phyloP scores from a whole-genome alignment of 1,140 invertebrate species.

The Macrosteles quadrilineatus region DNA sequence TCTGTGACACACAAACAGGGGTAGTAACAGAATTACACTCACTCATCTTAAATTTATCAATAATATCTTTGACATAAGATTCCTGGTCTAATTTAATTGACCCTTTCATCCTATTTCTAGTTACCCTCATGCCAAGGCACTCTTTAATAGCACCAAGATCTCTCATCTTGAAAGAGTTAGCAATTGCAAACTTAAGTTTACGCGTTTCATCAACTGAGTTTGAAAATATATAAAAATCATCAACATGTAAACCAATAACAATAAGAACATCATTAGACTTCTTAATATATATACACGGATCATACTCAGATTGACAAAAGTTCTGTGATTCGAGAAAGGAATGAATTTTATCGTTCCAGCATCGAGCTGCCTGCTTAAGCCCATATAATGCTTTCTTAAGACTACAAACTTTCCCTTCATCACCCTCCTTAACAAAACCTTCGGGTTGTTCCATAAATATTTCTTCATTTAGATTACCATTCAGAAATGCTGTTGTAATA shows the following conservation, averaged over 20 bases:
- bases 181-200: neutral
- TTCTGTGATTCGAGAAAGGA: no score
- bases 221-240: constrained; percentile 26
- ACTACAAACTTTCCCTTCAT: constrained; percentile 41
- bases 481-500: constrained; percentile 48
- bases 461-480: constrained; percentile 51
- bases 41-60: neutral
- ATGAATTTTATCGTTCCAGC: constrained; percentile 47
- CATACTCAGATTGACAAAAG: constrained; percentile 32
- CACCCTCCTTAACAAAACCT: constrained; percentile 42
- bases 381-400: no score
- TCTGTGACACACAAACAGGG: neutral
- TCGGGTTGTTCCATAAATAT: constrained; percentile 50
- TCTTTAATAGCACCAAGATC: constrained; percentile 15
- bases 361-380: constrained; percentile 50
- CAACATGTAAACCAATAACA: constrained; percentile 21
- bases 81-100: neutral
- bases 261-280: constrained; percentile 13
- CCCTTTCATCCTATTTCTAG: neutral
- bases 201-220: neutral
- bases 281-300: constrained; percentile 41
- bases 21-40: neutral
- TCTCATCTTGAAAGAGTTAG: constrained; percentile 9
- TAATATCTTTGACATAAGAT: neutral
- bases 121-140: no score